Evolutionary conservation across 30 jellyfish, hydroid and myxozoan genomes (phyloP), one percentile per base, ranked within the genome.

Genomic region (Aurelia coerulea): DNA sequence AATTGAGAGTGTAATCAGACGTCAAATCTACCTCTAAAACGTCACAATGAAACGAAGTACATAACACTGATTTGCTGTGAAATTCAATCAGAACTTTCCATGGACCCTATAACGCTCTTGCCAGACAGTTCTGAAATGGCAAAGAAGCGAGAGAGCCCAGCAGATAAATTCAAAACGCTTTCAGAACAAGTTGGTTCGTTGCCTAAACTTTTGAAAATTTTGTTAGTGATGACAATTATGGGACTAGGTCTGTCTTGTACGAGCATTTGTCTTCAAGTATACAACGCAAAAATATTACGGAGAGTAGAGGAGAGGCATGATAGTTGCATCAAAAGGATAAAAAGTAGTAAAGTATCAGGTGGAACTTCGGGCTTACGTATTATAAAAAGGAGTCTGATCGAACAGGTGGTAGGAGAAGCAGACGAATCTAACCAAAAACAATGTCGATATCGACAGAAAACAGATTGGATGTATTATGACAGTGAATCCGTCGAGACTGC

Each of bases 381-480:
- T 10, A 62, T 34, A 8, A 83, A 33, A 62, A 39, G 86, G 33
- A 62, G 85, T n/a, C 6, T 62, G 23, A 74, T 4, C 41, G 92
- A 33, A 17, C 34, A 17, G 9, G 63, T 4, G 16, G 29, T 17
- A 31, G 84, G 59, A 14, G 92, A 72, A 35, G 49, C 31, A 10
- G 51, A 54, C n/a, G 85, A 62, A 50, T 32, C 65, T 0, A 51
- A 65, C 49, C 86, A 67, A 59, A 58, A 41, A 35, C 92, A 83
- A 64, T 83, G 92, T 53, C 41, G 86, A 59, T 68, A 83, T 35
- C 85, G 92, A 62, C 92, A 83, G 73, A 83, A 83, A 59, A 83
- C 92, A 29, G 92, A 83, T 35, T 83, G 92, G 92, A 35, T 65
- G 19, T 83, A 69, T 65, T 62, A 52, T 62, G 86, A 70, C 42